These are phyloP conservation scores for Parazoanthus atlanticus DNA, from an alignment of 92 coral and sea anemone species.

Conservation along the genomic window DNA sequence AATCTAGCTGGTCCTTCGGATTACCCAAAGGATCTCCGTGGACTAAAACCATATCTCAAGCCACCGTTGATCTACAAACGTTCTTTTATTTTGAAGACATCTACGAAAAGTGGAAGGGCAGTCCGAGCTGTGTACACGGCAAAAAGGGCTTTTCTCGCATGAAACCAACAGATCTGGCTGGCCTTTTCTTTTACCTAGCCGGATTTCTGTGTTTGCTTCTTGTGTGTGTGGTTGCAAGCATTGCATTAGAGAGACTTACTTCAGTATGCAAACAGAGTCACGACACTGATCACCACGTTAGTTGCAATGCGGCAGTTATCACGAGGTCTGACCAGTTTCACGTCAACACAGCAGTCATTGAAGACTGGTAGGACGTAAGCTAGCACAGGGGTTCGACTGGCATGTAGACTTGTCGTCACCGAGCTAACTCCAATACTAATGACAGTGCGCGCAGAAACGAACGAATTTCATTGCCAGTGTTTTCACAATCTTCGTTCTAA, in stretches of 20 bases:
- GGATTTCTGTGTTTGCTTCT: slow-evolving; percentile 12
- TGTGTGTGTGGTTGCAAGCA: background rate
- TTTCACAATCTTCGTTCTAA: too few relatives aligned
- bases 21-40: slow-evolving; percentile 19
- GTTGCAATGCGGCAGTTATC: background rate
- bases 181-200: background rate
- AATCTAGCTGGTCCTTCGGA: slow-evolving; percentile 23
- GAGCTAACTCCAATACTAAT: too few relatives aligned
- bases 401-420: too few relatives aligned
- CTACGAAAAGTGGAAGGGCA: slow-evolving; percentile 7
- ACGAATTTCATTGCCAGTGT: too few relatives aligned
- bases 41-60: background rate
- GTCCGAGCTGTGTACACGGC: background rate
- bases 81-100: background rate
- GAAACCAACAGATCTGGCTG: background rate
- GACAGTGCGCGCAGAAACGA: too few relatives aligned
- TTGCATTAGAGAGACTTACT: background rate
- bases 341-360: background rate
- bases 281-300: background rate
- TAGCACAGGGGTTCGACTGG: too few relatives aligned
- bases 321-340: background rate
- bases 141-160: background rate
- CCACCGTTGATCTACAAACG: background rate
- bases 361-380: background rate
- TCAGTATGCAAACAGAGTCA: background rate